phyloP scores from a whole-genome alignment of 2,888 invertebrate species.

The Hirtodrosophila duncani region DNA sequence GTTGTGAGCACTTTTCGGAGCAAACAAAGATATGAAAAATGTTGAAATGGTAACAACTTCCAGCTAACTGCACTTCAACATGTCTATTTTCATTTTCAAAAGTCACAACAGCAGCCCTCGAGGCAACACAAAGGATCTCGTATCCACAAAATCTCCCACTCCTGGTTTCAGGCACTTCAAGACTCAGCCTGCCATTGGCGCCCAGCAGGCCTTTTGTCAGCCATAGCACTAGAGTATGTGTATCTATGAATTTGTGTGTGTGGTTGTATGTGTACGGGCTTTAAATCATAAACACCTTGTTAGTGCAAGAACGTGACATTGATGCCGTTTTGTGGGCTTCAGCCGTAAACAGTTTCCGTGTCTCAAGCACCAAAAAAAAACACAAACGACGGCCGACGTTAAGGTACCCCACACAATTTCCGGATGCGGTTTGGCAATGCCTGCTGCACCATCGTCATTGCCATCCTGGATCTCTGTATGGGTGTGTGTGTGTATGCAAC shows the following conservation, averaged over 20 bases:
- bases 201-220: conserved; percentile 59
- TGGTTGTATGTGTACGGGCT: conserved; percentile 28
- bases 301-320: conserved; percentile 72
- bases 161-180: conserved; percentile 41
- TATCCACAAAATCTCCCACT: conserved; percentile 52
- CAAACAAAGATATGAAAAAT: conserved; percentile 16
- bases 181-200: conserved; percentile 43
- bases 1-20: conserved; percentile 19
- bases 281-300: conserved; percentile 69
- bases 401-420: conserved; percentile 36
- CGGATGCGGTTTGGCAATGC: not conserved
- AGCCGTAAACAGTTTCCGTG: conserved; percentile 56
- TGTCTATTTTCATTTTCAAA: conserved; percentile 35
- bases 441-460: no score
- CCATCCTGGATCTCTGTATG: no score
- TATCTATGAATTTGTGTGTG: not conserved
- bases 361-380: conserved; percentile 48
- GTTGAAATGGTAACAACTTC: conserved; percentile 53
- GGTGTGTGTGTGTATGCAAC: conserved; percentile 43
- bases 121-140: conserved; percentile 12
- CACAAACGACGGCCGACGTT: conserved; percentile 24
- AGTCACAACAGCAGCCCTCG: conserved; percentile 14
- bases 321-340: conserved; percentile 62
- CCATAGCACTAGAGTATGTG: conserved; percentile 19
- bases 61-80: conserved; percentile 60